Base-by-base conservation (phyloP, 1,140 invertebrate species). In the Drosophila sproati region DNA sequence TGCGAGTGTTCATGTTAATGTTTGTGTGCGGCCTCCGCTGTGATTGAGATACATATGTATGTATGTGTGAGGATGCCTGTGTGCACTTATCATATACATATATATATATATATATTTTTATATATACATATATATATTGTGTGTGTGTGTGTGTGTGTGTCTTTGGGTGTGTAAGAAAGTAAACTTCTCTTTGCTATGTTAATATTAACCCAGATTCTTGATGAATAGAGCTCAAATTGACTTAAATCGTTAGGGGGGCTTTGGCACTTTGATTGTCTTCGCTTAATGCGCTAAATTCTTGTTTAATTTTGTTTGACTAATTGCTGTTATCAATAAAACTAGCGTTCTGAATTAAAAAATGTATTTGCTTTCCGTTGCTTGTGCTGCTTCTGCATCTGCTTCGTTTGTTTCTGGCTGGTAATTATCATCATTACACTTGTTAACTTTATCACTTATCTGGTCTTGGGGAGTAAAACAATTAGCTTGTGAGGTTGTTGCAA, bases 361-460 rank as follows among this genome's bases (percentile, higher is more conserved):
- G 20, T 20, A 20, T 20, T 20, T 20, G 20, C 20, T 20, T 20
- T 20, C 1, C 20, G 20, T 20, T 20, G 20, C 20, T 20, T 20
- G 20, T 20, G 20, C 20, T 20, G 20, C 20, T 20, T 20, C 20
- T 20, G 20, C 20, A 1, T 37, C 1, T 51, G 50, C 34, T 7
- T 29, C 32, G 41, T 50, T 59, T 43, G 39, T n/a, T 4, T 43
- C 4, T 5, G 29, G 34, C 50, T 41, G 5, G 48, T 62, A 74
- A 70, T 69, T 41, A 59, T 74, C 64, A 48, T 73, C 50, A 68
- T 73, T 68, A 73, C 37, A 70, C 54, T 61, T 74, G 76, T 64
- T 75, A 70, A 56, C 56, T 70, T 74, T 70, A 70, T 74, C 66
- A 69, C 57, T 56, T 61, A 32, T 62, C 32, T 45, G 10, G 3